These are phyloP conservation scores for Ericerus pela DNA, from an alignment of 1,140 invertebrate species.

Conservation along the genomic window DNA sequence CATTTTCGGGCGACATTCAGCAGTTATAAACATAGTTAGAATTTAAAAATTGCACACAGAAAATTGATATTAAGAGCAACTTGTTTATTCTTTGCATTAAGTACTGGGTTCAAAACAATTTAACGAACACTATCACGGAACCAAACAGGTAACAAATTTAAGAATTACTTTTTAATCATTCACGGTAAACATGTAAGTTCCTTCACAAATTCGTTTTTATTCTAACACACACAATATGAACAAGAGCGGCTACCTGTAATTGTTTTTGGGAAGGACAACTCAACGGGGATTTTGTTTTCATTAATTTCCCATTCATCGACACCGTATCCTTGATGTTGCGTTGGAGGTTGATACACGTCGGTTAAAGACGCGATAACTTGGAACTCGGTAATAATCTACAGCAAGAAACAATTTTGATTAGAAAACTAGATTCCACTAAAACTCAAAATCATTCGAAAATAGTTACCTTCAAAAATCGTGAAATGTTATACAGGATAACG, in stretches of 20 bases:
- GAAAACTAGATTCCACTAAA: not conserved
- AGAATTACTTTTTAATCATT: too few relatives aligned
- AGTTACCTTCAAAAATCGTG: conserved; percentile 47
- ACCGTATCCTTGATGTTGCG: not conserved
- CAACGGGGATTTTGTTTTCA: not conserved
- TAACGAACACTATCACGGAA: too few relatives aligned
- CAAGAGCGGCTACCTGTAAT: not conserved
- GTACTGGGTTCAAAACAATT: too few relatives aligned
- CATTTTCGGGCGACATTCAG: too few relatives aligned
- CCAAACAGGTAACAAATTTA: too few relatives aligned
- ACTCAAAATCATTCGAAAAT: not conserved
- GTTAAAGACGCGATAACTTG: not conserved
- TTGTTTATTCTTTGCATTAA: too few relatives aligned
- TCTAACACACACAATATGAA: too few relatives aligned
- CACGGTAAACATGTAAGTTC: too few relatives aligned
- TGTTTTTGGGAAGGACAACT: not conserved
- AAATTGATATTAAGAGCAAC: too few relatives aligned
- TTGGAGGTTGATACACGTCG: not conserved
- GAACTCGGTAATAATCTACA: not conserved
- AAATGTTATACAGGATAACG: conserved; percentile 56
- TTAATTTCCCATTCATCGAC: not conserved
- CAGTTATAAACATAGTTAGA: too few relatives aligned
- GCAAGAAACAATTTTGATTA: not conserved
- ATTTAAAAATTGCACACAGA: too few relatives aligned
- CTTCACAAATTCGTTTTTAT: too few relatives aligned